These are phyloP conservation scores for Spialia ferax DNA, from an alignment of 2,888 invertebrate genomes.

Conservation along the genomic window DNA sequence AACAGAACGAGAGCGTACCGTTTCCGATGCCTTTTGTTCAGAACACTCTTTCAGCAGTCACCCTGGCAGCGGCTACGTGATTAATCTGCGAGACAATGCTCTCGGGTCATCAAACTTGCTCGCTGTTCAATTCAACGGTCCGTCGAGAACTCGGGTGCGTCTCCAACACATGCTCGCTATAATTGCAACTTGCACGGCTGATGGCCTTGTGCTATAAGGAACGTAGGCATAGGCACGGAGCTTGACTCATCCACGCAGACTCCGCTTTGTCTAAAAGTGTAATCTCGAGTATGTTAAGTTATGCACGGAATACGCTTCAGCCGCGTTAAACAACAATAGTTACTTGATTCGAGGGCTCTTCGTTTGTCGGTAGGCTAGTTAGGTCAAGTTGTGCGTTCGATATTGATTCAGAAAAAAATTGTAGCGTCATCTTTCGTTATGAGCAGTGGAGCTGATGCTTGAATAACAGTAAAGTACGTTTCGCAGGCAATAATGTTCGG, in stretches of 20 bases:
- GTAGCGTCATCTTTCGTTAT: background rate
- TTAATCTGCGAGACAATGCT: slow-evolving; percentile 48
- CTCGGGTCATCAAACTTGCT: slow-evolving; percentile 62
- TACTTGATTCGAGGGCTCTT: background rate
- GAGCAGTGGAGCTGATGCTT: background rate
- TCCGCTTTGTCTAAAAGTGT: slow-evolving; percentile 31
- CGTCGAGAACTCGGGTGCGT: slow-evolving; percentile 49
- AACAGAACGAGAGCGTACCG: slow-evolving; percentile 1
- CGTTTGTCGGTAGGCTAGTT: background rate
- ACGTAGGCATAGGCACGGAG: slow-evolving; percentile 2
- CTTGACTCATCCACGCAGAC: slow-evolving; percentile 33
- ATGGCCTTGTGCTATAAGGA: slow-evolving; percentile 46
- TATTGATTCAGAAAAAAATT: background rate
- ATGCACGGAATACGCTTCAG: slow-evolving; percentile 24
- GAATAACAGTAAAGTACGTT: background rate
- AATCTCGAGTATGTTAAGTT: slow-evolving; percentile 26
- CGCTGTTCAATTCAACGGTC: slow-evolving; percentile 49
- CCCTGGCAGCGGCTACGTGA: slow-evolving; percentile 28
- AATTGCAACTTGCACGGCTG: slow-evolving; percentile 47
- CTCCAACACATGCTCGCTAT: slow-evolving; percentile 41
- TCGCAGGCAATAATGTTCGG: slow-evolving; percentile 1
- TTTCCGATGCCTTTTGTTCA: slow-evolving; percentile 27
- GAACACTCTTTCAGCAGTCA: slow-evolving; percentile 20
- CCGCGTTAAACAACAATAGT: slow-evolving; percentile 6
- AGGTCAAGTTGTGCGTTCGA: background rate